Percentiles rank a stretch among this genome's conserved stretches.
Evolutionary conservation across 2,797 vertebrate genomes (phyloP).

Genomic region (Sciurus vulgaris): DNA sequence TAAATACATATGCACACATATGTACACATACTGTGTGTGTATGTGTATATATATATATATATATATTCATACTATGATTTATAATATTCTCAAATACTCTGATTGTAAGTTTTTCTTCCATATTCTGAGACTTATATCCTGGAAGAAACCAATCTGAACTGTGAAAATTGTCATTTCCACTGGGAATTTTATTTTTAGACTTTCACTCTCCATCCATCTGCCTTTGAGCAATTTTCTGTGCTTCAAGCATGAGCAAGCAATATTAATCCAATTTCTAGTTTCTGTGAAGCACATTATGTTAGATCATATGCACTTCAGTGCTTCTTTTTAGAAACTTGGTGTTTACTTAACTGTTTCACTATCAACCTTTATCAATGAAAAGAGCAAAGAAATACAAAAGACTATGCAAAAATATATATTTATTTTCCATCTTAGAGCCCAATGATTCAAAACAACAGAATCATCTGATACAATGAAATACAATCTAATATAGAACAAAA

Average conservation of each 20-base stretch:
- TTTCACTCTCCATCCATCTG: constrained; percentile 86
- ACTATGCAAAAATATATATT: constrained; percentile 16
- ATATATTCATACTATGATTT: background rate
- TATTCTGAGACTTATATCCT: constrained; percentile 77
- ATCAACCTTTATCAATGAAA: constrained; percentile 33
- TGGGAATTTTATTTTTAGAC: constrained; percentile 89
- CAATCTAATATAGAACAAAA: constrained; percentile 10
- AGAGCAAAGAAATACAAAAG: background rate
- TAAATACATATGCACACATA: background rate
- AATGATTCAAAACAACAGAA: background rate
- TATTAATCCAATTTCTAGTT: constrained; percentile 90
- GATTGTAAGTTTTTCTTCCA: constrained; percentile 71
- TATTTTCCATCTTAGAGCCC: background rate
- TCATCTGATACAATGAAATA: background rate
- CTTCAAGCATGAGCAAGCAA: constrained; percentile 90
- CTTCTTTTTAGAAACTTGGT: constrained; percentile 79
- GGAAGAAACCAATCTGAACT: constrained; percentile 85
- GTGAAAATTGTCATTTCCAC: constrained; percentile 88
- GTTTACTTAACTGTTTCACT: constrained; percentile 85
- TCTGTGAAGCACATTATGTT: constrained; percentile 88
- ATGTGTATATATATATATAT: background rate
- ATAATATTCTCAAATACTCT: constrained; percentile 66
- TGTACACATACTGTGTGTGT: background rate
- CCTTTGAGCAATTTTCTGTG: constrained; percentile 89
- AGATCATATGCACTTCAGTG: constrained; percentile 83